These are phyloP conservation scores for Odocoileus hemionus DNA, from an alignment of 2,113 vertebrate genomes.

Conservation along the genomic window DNA sequence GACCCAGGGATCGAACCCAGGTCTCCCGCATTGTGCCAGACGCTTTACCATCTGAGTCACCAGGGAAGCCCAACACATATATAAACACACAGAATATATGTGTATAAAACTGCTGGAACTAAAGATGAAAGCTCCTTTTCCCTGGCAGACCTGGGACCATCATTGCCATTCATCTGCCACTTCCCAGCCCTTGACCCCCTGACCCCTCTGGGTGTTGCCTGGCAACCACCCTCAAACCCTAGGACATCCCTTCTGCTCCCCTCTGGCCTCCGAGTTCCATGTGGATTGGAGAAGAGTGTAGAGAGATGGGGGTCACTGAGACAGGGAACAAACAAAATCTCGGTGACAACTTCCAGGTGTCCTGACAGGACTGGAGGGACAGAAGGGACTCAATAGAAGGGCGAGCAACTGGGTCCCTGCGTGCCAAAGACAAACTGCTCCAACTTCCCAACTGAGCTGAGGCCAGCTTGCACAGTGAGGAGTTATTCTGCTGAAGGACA, in stretches of 20 bases:
- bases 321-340: neutral
- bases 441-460: neutral
- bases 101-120: neutral
- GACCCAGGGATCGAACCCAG: neutral
- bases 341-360: neutral
- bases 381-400: neutral
- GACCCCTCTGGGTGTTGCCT: neutral
- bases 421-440: neutral
- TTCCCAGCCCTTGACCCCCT: neutral
- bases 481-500: neutral
- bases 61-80: rapidly evolving
- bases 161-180: neutral
- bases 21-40: neutral
- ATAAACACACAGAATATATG: rapidly evolving
- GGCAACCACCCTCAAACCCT: neutral
- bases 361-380: neutral
- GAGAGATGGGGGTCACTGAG: neutral
- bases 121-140: neutral
- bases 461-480: rapidly evolving
- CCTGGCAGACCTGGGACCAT: neutral
- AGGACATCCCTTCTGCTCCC: neutral
- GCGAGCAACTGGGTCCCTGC: rapidly evolving
- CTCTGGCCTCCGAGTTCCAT: too few relatives aligned
- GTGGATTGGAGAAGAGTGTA: neutral
- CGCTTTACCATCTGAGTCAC: neutral